A percentile compares a stretch with the other conserved stretches of the same genome.
phyloP scores from a whole-genome alignment of 2,797 vertebrate species.

The Pangasius macronema region DNA sequence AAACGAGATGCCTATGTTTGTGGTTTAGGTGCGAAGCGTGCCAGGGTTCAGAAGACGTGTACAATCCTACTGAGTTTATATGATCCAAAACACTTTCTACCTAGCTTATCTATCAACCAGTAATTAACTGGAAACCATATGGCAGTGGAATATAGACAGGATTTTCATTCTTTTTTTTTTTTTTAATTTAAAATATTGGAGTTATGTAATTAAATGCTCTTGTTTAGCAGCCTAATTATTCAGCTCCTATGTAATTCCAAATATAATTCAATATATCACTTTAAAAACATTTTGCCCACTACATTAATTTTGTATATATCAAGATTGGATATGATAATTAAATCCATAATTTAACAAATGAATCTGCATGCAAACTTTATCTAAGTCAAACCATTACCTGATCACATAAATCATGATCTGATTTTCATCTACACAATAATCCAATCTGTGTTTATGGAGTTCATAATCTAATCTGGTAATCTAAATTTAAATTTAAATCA shows the following conservation, averaged over 20 bases:
- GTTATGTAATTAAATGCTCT: background rate
- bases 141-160: background rate
- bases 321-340: background rate
- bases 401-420: background rate
- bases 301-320: background rate
- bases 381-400: background rate
- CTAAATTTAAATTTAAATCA: background rate
- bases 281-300: background rate
- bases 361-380: background rate
- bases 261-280: background rate
- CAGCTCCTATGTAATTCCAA: background rate
- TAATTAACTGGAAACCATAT: conserved; percentile 18
- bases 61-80: conserved; percentile 3
- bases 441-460: background rate
- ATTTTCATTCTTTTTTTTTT: background rate
- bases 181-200: background rate
- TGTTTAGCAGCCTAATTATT: background rate
- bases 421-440: background rate
- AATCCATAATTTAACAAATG: background rate
- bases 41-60: background rate
- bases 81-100: conserved; percentile 13
- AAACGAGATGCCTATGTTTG: conserved; percentile 9
- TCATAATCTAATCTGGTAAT: background rate
- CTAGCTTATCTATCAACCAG: background rate
- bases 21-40: background rate